Evolutionary conservation across 2,113 vertebrate genomes (phyloP), one percentile per base, ranked within the genome.

Genomic region (Danio rerio): DNA sequence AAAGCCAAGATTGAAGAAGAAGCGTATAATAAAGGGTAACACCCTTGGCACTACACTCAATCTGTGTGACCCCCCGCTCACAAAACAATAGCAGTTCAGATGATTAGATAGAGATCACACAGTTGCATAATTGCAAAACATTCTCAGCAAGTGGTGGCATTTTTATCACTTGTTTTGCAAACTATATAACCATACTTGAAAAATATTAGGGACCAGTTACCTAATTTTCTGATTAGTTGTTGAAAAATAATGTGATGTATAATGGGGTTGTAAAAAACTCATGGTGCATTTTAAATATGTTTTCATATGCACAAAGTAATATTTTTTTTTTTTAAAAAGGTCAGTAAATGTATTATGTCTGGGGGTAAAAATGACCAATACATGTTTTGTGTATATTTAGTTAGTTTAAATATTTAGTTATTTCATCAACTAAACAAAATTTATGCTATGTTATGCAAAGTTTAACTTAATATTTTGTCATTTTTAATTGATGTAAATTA

Each of bases 1-100:
- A 97, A 96, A 91, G 93, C 95, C 80, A 97, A 95, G 92, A 95
- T 96, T 63, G 95, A 98, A 89, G 97, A 98, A 89, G 97, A 96
- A 88, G 94, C 95, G 0, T 98, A 95, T 89, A 96, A 95, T 83
- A 98, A 97, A 94, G 96, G 97, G 98, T 99, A 88, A 92, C 93
- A 86, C 18, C 47, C 58, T 31, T 68, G 31, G 15, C 65, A 43
- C 40, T 40, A 42, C 13, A 73, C 53, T 66, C 6, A 10, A 47
- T 45, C 53, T 73, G 15, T 49, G 43, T 12, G 9, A 47, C 31
- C 31, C 15, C 9, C 3, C 53, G 69, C 45, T n/a, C 62, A 69
- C 42, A 9, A 45, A 68, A 31, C 65, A 80, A 45, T 42, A 59
- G n/a, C 2, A 10, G 58, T 61, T 61, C 45, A 21, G 16, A 31